A percentile compares a stretch with the other conserved stretches of the same genome.
Evolutionary conservation across 2,797 vertebrate species (phyloP).

Genomic region (Lagothrix lagotricha): DNA sequence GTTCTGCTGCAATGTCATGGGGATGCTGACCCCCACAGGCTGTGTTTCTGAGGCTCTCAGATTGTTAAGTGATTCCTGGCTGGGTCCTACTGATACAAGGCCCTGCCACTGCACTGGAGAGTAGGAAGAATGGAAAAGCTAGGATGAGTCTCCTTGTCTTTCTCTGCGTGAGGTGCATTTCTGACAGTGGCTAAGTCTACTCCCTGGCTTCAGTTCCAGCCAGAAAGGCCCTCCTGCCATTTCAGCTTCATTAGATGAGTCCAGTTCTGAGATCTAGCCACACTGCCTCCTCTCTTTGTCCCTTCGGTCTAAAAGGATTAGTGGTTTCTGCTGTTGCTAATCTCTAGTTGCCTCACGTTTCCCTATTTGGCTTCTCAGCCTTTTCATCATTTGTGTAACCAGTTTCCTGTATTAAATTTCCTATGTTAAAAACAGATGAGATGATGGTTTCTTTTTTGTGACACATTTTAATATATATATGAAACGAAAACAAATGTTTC

Average conservation of each 20-base stretch:
- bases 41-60: background rate
- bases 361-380: background rate
- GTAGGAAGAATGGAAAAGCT: background rate
- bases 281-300: background rate
- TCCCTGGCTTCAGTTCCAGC: background rate
- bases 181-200: background rate
- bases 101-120: background rate
- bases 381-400: conserved; percentile 7
- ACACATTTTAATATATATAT: background rate
- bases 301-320: background rate
- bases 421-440: conserved; percentile 5
- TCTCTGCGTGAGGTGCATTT: background rate
- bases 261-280: background rate
- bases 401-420: conserved; percentile 28
- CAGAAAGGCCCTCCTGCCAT: background rate
- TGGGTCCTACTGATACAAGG: background rate
- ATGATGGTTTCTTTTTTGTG: conserved; percentile 10
- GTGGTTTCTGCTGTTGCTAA: background rate
- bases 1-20: background rate
- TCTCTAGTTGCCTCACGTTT: background rate
- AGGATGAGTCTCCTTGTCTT: background rate
- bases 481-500: conserved; percentile 30
- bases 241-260: background rate
- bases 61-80: background rate
- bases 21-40: background rate